phyloP scores from a whole-genome alignment of 1,140 invertebrate species.

The Venturia canescens region DNA sequence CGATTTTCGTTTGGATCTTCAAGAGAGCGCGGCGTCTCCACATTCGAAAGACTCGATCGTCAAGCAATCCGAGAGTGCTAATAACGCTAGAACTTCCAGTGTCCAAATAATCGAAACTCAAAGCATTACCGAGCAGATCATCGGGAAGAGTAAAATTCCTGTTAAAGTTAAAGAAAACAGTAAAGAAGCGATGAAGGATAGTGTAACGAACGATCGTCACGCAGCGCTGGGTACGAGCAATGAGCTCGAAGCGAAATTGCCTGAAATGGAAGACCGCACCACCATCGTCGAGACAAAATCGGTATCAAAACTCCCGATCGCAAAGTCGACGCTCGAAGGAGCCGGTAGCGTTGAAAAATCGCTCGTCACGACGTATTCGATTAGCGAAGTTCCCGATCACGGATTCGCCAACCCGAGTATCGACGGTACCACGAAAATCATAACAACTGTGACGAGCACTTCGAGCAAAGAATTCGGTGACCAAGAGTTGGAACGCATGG shows the following conservation, averaged over 20 bases:
- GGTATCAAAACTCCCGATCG: conserved; percentile 22
- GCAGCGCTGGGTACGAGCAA: background rate
- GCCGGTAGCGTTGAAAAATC: conserved; percentile 2
- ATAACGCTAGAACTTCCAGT: conserved; percentile 3
- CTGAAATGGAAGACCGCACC: conserved; percentile 5
- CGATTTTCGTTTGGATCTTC: conserved; percentile 70
- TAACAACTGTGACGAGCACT: conserved; percentile 45
- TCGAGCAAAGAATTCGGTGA: conserved; percentile 48
- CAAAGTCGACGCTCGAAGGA: background rate
- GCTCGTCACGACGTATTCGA: background rate
- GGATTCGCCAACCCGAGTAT: background rate
- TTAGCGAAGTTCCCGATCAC: conserved; percentile 1
- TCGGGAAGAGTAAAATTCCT: conserved; percentile 74
- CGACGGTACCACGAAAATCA: conserved; percentile 39
- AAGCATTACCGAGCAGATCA: conserved; percentile 49
- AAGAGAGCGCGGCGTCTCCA: conserved; percentile 57
- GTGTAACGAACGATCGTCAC: background rate
- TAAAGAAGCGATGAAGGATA: conserved; percentile 38
- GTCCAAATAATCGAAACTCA: conserved; percentile 50
- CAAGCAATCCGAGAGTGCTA: background rate
- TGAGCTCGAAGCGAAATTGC: conserved; percentile 11
- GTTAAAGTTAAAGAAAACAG: conserved; percentile 67
- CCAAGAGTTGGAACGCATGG: conserved; percentile 48
- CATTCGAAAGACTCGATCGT: background rate
- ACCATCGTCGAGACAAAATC: background rate